Conservation (phyloP, 2,113 vertebrate genomes). For the Garra rufa region DNA sequence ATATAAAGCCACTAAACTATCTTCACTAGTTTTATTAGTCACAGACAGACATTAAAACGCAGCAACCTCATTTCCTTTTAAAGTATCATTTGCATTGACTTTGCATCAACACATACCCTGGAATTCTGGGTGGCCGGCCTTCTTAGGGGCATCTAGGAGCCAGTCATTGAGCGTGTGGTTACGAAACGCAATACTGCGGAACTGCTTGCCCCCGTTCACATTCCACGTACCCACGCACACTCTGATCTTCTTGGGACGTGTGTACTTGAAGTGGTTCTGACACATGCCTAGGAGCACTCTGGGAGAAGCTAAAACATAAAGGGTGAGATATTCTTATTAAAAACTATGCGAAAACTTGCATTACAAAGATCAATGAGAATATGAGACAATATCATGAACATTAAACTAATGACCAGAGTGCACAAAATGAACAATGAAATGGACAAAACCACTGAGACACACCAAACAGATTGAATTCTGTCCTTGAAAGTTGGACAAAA, state of each 20-base stretch:
- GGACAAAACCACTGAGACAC: background rate
- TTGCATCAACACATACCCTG: constrained; percentile 79
- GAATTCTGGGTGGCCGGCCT: constrained; percentile 88
- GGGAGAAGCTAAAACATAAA: constrained; percentile 83
- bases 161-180: constrained; percentile 98
- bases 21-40: background rate
- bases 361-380: background rate
- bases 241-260: constrained; percentile 87
- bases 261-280: constrained; percentile 93
- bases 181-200: constrained; percentile 96
- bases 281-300: constrained; percentile 95
- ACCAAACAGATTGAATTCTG: background rate
- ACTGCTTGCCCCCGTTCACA: constrained; percentile 96
- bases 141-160: constrained; percentile 92
- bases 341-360: background rate
- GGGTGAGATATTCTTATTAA: constrained; percentile 4
- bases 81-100: background rate
- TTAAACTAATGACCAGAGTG: constrained; percentile 5
- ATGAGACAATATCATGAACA: background rate
- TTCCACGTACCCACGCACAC: constrained; percentile 96
- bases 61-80: background rate
- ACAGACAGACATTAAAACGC: background rate
- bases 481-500: constrained; percentile 11
- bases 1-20: background rate
- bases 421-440: background rate